Base-by-base conservation (phyloP, 2,888 invertebrate genomes). In the Lucinisca nassula region DNA sequence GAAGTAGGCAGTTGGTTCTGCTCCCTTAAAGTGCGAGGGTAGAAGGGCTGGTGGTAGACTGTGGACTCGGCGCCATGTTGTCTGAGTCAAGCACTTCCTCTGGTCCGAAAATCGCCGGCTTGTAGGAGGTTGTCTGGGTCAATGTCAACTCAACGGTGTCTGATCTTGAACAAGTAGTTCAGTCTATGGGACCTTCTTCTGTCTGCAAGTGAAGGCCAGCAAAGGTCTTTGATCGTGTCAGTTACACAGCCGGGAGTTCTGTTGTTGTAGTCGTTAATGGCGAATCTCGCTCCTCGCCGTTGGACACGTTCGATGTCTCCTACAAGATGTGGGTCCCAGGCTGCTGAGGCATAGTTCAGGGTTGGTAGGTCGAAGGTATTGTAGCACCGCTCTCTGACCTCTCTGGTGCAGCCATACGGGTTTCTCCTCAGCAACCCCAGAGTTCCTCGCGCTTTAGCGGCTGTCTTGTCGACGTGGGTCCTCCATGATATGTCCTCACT, bases 321-420 rank as follows among this genome's bases (percentile, higher is more conserved):
- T 78, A 12, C 6, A 17, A 38, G 78, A 37, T 79, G 35, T 12
- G 51, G 79, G 21, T 70, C 49, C 79, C 70, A 45, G 35, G 30
- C 35, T 24, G 72, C 8, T 10, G 30, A 38, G 6, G 79, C 45
- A 51, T 79, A 79, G 12, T 49, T 55, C 4, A 76, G 27, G 24
- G 55, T 76, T 32, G 76, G 76, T 14, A 45, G 6, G 4, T 72
- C 79, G 17, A 79, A 45, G 10, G 72, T 51, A n/a, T 72, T 72
- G 72, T 72, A 79, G 30, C 10, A 8, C n/a, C 24, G 6, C 30
- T 49, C 76, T 4, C 76, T 35, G 6, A 51, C 55, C 32, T 70
- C 38, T 17, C 51, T 79, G 21, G 72, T 45, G 21, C 38, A 37
- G 70, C 17, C 45, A 40, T 75, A 30, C 75, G 21, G n/a, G n/a